Base-by-base conservation (phyloP, 92 coral and sea anemone species). In the Umimayanthus kanabou region DNA sequence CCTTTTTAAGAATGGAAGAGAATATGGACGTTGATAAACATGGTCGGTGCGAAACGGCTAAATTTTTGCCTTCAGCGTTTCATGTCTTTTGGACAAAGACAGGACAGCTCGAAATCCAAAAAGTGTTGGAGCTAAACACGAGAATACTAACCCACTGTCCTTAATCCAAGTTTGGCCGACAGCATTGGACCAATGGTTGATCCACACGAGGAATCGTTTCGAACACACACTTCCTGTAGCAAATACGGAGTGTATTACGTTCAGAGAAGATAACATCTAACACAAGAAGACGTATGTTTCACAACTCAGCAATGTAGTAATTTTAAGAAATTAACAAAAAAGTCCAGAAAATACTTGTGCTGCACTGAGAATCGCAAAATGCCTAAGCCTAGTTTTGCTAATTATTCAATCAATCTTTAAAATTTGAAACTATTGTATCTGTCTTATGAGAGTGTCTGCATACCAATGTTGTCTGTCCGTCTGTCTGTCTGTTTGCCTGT, bases 191-290 rank as follows among this genome's bases (percentile, higher is more conserved):
- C 99, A 91, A 95, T 97, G 25, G 99, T 97, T 28, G 94, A 80
- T 39, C 99, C 99, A 93, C 99, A 97, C 1, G 99, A 78, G 16
- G 93, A 92, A 84, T 97, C 99, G 90, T 97, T 97, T n/a, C 98
- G 89, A 40, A 97, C 98, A 82, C 94, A 95, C 71, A 95, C 88
- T 77, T 97, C 99, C 99, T 97, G 85, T 1, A 80, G 71, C 45
- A 9, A 78, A 39, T 25, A 29, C 2, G 39, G 15, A 50, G 7
- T 26, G 42, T 1, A 53, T 13, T 0, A 29, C 11, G 15, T 25
- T 55, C 39, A 61, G 69, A 61, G 69, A 61, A 18, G 20, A 61
- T 9, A 61, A 5, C n/a, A 61, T 61, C 6, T 23, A 61, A 61
- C 5, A 3, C 69, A 61, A 61, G 25, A 61, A 9, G 20, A 20